Conservation (phyloP, 2,797 vertebrate species). For the Erethizon dorsatum region DNA sequence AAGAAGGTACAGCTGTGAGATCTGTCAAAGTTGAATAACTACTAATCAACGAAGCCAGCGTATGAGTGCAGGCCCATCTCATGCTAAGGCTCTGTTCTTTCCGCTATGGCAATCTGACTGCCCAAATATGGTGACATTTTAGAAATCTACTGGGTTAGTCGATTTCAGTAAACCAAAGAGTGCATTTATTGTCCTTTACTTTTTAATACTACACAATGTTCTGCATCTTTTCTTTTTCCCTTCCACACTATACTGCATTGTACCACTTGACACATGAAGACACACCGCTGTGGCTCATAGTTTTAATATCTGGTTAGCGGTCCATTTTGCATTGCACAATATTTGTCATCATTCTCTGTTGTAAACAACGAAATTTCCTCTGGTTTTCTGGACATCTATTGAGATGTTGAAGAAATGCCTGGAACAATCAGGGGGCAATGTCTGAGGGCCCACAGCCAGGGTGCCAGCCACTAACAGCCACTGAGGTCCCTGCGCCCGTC, state of each 20-base stretch:
- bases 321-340: background rate
- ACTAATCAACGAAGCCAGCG: background rate
- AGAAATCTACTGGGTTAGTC: background rate
- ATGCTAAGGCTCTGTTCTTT: background rate
- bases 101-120: background rate
- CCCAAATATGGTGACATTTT: background rate
- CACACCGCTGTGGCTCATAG: background rate
- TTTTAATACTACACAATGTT: background rate
- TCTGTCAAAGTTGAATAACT: background rate
- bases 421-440: background rate
- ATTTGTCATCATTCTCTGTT: constrained; percentile 28
- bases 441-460: background rate
- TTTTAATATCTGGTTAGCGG: background rate
- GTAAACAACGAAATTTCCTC: constrained; percentile 1
- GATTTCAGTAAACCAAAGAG: background rate
- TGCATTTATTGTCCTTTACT: constrained; percentile 25
- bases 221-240: background rate
- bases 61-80: background rate
- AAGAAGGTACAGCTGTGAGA: background rate
- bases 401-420: background rate
- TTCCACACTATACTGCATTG: background rate
- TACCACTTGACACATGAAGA: background rate
- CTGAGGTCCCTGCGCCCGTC: background rate
- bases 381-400: background rate
- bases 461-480: background rate